phyloP scores from a whole-genome alignment of 1,140 invertebrate genomes.

The Conus ventricosus region DNA sequence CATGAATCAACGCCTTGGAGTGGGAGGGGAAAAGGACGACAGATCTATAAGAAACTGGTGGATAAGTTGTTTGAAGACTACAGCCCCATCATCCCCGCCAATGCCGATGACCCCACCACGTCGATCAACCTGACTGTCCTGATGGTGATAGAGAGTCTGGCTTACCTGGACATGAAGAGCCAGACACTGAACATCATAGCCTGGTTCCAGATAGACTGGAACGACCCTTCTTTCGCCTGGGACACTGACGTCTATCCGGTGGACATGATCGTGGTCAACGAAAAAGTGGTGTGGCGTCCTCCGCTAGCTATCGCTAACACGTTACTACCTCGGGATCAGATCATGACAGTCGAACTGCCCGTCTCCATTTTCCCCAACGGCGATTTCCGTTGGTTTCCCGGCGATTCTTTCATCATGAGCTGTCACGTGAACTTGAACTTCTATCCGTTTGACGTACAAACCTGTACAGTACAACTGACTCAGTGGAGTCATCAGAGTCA shows the following conservation, averaged over 20 bases:
- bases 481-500: background rate
- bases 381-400: background rate
- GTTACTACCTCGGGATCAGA: background rate
- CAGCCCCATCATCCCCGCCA: background rate
- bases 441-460: slow-evolving; percentile 2
- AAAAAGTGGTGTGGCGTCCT: background rate
- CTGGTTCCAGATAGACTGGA: slow-evolving; percentile 1
- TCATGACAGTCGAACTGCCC: background rate
- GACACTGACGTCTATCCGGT: background rate
- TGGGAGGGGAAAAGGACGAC: background rate
- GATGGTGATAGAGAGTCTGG: background rate
- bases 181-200: background rate
- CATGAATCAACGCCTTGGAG: too few relatives aligned
- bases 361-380: background rate
- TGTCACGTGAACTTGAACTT: background rate
- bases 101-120: background rate
- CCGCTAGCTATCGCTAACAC: background rate
- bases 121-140: background rate
- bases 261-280: background rate
- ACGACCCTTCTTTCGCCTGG: background rate
- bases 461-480: background rate
- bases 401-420: background rate
- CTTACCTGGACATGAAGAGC: slow-evolving; percentile 8
- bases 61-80: background rate
- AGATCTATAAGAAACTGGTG: background rate